These are phyloP conservation scores for Oxyura jamaicensis DNA, from an alignment of 2,113 vertebrate species.

Conservation along the genomic window DNA sequence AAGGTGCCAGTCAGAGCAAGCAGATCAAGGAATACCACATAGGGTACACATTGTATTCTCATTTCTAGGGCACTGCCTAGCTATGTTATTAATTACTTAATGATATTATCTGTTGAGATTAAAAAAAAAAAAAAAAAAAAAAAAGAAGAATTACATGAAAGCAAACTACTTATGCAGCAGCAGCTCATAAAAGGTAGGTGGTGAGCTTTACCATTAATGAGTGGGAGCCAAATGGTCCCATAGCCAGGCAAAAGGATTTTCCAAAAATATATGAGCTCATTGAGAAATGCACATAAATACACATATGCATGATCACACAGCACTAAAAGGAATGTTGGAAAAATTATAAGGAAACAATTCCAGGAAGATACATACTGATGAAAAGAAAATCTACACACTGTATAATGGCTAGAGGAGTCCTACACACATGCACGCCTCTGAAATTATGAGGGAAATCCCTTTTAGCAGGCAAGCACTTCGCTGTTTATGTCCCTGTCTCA, in stretches of 20 bases:
- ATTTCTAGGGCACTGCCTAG: not conserved
- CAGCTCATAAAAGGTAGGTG: not conserved
- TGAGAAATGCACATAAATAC: not conserved
- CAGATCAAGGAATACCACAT: not conserved
- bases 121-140: not conserved
- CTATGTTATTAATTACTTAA: conserved; percentile 12
- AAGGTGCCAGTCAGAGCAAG: conserved; percentile 21
- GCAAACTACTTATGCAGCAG: not conserved
- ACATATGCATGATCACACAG: not conserved
- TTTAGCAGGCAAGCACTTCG: not conserved
- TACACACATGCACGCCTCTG: not conserved
- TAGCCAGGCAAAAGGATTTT: not conserved
- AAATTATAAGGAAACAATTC: not conserved
- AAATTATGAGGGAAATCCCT: not conserved
- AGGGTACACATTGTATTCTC: not conserved
- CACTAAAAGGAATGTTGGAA: not conserved
- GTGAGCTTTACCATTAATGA: not conserved
- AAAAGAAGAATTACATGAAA: not conserved
- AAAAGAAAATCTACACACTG: not conserved
- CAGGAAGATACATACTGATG: not conserved
- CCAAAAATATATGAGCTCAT: not conserved
- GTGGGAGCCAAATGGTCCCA: not conserved
- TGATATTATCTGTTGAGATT: not conserved
- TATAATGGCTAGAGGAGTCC: not conserved
- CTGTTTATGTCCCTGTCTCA: not conserved